Conservation (phyloP, 2,888 invertebrate genomes). For the Synergus gifuensis region DNA sequence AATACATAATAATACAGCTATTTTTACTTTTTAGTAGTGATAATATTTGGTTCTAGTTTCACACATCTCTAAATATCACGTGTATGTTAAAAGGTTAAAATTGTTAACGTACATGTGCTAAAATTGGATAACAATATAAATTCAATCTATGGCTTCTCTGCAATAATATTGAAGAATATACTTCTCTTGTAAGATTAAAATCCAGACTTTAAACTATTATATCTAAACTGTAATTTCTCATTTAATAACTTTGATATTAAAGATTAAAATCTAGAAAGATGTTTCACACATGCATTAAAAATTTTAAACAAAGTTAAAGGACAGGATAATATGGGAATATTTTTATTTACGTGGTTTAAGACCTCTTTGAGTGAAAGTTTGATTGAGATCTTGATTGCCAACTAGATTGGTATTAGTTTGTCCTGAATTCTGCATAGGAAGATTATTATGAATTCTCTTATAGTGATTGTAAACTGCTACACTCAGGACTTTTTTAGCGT, state of each 20-base stretch:
- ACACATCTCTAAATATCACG: constrained; percentile 4
- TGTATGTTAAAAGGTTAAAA: not conserved
- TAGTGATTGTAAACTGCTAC: constrained; percentile 99
- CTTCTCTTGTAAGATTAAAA: not conserved
- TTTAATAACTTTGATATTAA: too few species aligned
- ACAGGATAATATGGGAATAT: constrained; percentile 54
- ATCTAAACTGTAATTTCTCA: not conserved
- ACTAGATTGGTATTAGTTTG: constrained; percentile 72
- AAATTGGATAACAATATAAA: not conserved
- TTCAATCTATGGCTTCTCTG: not conserved
- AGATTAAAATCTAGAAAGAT: constrained; percentile 12
- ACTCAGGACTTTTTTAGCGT: constrained; percentile 97
- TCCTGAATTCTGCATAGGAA: constrained; percentile 79
- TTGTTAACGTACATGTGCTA: not conserved
- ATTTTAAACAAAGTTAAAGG: constrained; percentile 16
- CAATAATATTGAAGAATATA: not conserved
- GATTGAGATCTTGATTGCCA: constrained; percentile 82
- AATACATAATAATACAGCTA: not conserved
- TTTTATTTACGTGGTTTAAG: constrained; percentile 75
- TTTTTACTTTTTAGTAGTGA: not conserved
- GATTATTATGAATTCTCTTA: constrained; percentile 97
- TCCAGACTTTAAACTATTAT: not conserved
- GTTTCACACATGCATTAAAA: constrained; percentile 1
- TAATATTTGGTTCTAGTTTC: not conserved
- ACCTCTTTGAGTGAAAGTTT: constrained; percentile 87